Percentiles rank a stretch among this genome's conserved stretches.
phyloP scores from a whole-genome alignment of 2,113 vertebrate genomes.

The Thermophis baileyi region DNA sequence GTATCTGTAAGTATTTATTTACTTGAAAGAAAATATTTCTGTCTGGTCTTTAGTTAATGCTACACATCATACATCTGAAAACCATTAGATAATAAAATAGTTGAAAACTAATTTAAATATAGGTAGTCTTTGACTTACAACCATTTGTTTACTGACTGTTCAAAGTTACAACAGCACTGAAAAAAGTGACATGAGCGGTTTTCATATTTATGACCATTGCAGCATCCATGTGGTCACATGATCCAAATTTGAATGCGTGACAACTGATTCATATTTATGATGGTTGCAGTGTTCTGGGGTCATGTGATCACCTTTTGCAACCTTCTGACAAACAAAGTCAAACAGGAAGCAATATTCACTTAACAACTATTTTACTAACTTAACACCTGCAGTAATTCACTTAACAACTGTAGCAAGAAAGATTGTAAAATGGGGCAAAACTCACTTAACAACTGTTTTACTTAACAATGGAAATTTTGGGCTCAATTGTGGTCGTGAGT shows the following conservation, averaged over 20 bases:
- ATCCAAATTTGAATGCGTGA: background rate
- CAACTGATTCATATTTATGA: background rate
- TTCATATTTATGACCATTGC: background rate
- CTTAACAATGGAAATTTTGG: background rate
- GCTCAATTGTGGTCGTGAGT: background rate
- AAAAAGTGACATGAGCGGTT: background rate
- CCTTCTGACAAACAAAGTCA: background rate
- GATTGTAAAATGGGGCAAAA: background rate
- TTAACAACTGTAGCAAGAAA: background rate
- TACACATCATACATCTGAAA: background rate
- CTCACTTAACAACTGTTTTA: background rate
- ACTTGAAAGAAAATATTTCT: background rate
- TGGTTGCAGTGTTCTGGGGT: background rate
- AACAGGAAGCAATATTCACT: background rate
- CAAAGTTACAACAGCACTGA: background rate
- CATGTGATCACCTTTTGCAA: background rate
- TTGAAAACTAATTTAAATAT: background rate
- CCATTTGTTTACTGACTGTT: background rate
- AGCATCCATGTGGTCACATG: background rate
- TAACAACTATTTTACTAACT: background rate
- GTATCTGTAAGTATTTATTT: background rate
- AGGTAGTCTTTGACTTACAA: background rate
- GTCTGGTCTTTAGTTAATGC: constrained; percentile 14
- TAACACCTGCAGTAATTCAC: background rate
- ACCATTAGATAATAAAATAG: background rate